Evolutionary conservation across 2,797 vertebrate species (phyloP), one percentile per base, ranked within the genome.

Genomic region (Bovichtus diacanthus): DNA sequence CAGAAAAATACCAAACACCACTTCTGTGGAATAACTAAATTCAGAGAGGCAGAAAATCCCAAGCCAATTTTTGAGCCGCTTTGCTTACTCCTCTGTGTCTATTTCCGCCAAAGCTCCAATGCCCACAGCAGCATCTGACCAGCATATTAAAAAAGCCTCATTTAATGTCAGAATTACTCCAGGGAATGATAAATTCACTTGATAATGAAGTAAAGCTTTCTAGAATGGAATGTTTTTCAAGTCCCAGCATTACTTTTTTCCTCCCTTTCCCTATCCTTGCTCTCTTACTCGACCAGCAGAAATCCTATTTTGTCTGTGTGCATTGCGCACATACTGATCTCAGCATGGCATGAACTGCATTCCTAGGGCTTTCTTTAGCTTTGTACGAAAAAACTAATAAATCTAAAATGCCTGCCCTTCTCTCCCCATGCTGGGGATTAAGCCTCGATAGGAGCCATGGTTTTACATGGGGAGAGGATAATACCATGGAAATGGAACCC

Each of bases 181-280:
- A 81, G 88, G 84, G 88, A 94, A 91, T 94, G 90, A 93, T 88
- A 92, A 83, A 93, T 87, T 92, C 74, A 81, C 65, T 87, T 87
- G 87, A 91, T 92, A 94, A 95, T 93, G 81, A 94, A 93, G 88
- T 82, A 93, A 93, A 87, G 87, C 87, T 85, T 89, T 84, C 44
- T 70, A 85, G 70, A 90, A 89, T 85, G 50, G 71, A 88, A 90
- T 78, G 59, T 80, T 82, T 83, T 83, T 82, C 75, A 68, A 73
- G 76, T 89, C 72, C 46, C 59, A 34, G 70, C 59, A 67, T 74
- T 84, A 80, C 56, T 78, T 83, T 66, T 27, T 58, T n/a, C 56
- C 43, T 19, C 29, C 60, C 43, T 43, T 50, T 39, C 21, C 21
- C 44, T 39, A 43, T 78, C 73, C 78, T 64, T 75, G 72, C 69